Base-by-base conservation (phyloP, 2,797 vertebrate species). In the Pipistrellus kuhlii region DNA sequence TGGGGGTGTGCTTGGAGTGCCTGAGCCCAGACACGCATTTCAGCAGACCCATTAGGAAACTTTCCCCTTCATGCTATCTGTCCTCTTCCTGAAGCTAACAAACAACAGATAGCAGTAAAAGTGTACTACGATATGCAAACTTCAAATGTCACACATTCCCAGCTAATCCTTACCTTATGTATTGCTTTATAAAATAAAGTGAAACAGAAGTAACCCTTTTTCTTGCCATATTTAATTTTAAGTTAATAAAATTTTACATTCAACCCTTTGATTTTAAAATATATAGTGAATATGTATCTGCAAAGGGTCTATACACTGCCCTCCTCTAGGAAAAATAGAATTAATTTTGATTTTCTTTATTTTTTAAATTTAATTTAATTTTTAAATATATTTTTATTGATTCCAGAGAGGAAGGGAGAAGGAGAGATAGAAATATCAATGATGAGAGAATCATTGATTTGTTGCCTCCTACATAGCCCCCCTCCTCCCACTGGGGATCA, bases 241-340 rank as follows among this genome's bases (percentile, higher is more conserved):
- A 73, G 85, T 35, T 35, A 83, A 18, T 25, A 88, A 82, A 38
- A 48, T 83, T 77, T 90, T 87, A 92, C 6, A 48, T 44, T 76
- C 17, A 85, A 15, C 2, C 1, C 11, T 82, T 94, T 44, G n/a
- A 62, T 46, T 27, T 2, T 32, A 51, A 93, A 84, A 77, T 72
- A 96, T 21, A 62, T 75, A 83, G 89, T 64, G n/a, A 78, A 59
- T 78, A 17, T 81, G 20, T 32, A 75, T 95, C 17, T 88, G 9
- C 1, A n/a, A 90, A 87, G 2, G 17, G 8, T 32, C 21, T 82
- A 71, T 30, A 38, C 2, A 85, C 8, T 68, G 80, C 6, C 68
- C 1, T 57, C 2, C 2, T 73, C 6, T 66, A 46, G 35, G 18
- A 84, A 93, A 38, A 77, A 51, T 35, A 15, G 13, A 83, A 71